phyloP scores from a whole-genome alignment of 2,888 invertebrate genomes.

The Lepidochrysops patricia region DNA sequence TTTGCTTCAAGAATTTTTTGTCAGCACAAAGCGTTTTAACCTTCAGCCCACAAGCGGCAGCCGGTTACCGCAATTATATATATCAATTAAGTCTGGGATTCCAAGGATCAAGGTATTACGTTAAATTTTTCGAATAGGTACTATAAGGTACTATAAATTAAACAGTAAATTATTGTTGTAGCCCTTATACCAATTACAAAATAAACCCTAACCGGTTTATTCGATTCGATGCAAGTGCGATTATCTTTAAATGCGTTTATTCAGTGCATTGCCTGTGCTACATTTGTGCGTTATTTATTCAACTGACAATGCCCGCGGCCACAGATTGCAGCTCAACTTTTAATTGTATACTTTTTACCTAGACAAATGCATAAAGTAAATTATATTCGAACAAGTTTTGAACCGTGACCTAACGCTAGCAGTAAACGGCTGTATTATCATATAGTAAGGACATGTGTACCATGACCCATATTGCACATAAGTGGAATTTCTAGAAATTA shows the following conservation, averaged over 20 bases:
- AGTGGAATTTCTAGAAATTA: not conserved
- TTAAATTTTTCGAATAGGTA: too few relatives aligned
- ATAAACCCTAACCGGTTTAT: not conserved
- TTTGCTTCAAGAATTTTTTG: too few relatives aligned
- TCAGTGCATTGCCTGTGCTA: not conserved
- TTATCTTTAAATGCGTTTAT: not conserved
- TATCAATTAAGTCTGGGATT: too few relatives aligned
- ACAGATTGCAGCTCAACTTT: not conserved
- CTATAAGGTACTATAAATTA: too few relatives aligned
- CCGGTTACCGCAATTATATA: too few relatives aligned
- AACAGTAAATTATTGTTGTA: too few relatives aligned
- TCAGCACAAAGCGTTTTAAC: too few relatives aligned
- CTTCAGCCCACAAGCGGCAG: too few relatives aligned
- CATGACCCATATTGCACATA: not conserved
- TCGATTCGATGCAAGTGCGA: too few relatives aligned
- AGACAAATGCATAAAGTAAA: not conserved
- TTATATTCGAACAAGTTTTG: not conserved
- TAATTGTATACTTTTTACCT: conserved; percentile 1
- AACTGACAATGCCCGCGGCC: not conserved
- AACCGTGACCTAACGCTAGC: not conserved
- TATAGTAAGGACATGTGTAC: not conserved
- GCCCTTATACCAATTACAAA: too few relatives aligned
- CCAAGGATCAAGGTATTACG: too few relatives aligned
- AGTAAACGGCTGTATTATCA: not conserved
- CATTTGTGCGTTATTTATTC: not conserved